Evolutionary conservation across 2,888 invertebrate species (phyloP), one percentile per base, ranked within the genome.

Genomic region (Autographa gamma): DNA sequence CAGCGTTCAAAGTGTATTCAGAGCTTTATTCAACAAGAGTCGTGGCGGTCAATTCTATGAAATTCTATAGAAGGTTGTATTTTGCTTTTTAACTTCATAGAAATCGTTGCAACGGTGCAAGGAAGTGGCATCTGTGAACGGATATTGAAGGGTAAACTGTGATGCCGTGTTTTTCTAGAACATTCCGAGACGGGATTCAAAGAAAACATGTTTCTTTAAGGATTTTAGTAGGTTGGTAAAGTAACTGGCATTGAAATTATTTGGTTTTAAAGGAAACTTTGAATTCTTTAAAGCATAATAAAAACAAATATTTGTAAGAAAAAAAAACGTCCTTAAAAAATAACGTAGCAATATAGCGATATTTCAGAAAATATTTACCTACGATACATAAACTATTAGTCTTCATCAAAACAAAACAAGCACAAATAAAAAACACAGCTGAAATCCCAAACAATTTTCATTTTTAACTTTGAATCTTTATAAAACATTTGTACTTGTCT

Each of bases 91-190:
- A 80, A 82, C 71, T 75, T 79, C 67, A 74, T 73, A 71, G 79
- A 81, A 85, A 81, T 75, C 76, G 81, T 74, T 84, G 82, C 83
- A 82, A 79, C 73, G 66, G 69, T 25, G 58, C 41, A 77, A 73
- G 85, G 85, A 86, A 82, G 81, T 77, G 72, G 75, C 81, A 76
- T 79, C 85, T 85, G 83, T 84, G 76, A 79, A 79, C 84, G 88
- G 87, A 88, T 86, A 89, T 88, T 85, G 86, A 87, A 85, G 83
- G 82, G 83, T 85, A 81, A 87, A 83, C 84, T 83, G 81, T 78
- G 80, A 77, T 65, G 62, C 62, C 60, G 19, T 54, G 60, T 56
- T 66, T 63, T 79, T 67, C 60, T 43, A 63, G 16, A 52, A 5
- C 31, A 18, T 56, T 56, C 11, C 25, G 9, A 1, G 19, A 9